Base-by-base conservation (phyloP, 2,888 invertebrate genomes). In the Rotaria socialis region DNA sequence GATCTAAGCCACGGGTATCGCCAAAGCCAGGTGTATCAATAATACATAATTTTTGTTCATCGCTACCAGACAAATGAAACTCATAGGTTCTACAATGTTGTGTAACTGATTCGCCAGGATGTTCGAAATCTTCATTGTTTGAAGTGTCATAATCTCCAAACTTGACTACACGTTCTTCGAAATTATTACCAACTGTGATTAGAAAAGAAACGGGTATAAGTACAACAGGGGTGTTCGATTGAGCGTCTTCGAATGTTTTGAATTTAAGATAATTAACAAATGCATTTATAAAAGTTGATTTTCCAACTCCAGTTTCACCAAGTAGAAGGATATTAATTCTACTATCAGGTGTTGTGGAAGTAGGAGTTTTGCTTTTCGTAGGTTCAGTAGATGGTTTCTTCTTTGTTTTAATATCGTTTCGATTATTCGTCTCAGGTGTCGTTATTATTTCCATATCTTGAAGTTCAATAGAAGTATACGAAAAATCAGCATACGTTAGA, bases 1-100 rank as follows among this genome's bases (percentile, higher is more conserved):
- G 43, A 41, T 43, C 16, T 22, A 10, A 4, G 19, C 74, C 47
- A 10, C 47, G 43, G 24, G 43, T 80, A 80, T 80, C 47, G 5
- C 47, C 80, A 43, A 80, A 47, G 19, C 47, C 80, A 10, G 80
- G 80, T n/a, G 47, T 80, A n/a, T 80, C 80, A 43, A 80, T 80
- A 24, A 80, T 80, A 47, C 47, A 47, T 24, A 43, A n/a, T 5
- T 11, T 80, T n/a, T 22, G 22, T 80, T 1, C 14, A 47, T 80
- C 47, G 16, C 14, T 24, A 27, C 14, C 5, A 35, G 1, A 6
- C 3, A 80, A 11, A 47, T 47, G 7, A n/a, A 80, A 47, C 10
- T 47, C 11, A 80, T 80, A 80, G 2, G 47, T 47, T 80, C 35
- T 24, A 80, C 80, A 80, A 80, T 24, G 10, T 43, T 74, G 74